A percentile compares a stretch with the other conserved stretches of the same genome.
Conservation (phyloP, 2,888 invertebrate genomes). For the Nemapogon koenigi region DNA sequence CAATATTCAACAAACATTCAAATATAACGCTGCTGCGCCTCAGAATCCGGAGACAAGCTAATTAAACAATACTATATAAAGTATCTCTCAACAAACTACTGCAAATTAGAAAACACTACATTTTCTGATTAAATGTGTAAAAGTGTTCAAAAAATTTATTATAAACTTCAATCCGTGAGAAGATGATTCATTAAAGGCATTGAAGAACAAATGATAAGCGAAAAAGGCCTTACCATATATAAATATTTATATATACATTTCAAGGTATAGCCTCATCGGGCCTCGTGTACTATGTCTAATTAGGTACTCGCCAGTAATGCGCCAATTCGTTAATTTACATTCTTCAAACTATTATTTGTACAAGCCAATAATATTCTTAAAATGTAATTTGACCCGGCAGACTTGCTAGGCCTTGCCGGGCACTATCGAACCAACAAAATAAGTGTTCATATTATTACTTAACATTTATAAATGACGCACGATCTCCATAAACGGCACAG, state of each 20-base stretch:
- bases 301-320: slow-evolving; percentile 67
- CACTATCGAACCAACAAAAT: slow-evolving; percentile 56
- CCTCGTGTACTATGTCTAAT: slow-evolving; percentile 56
- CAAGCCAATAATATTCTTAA: slow-evolving; percentile 55
- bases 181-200: no score
- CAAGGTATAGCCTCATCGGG: slow-evolving; percentile 52
- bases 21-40: no score
- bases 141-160: no score
- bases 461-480: slow-evolving; percentile 42
- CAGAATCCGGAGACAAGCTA: no score
- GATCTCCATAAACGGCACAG: slow-evolving; percentile 37
- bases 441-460: slow-evolving; percentile 51
- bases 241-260: slow-evolving; percentile 48
- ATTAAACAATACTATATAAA: no score
- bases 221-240: slow-evolving; percentile 31
- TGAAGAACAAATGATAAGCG: no score
- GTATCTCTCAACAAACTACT: no score
- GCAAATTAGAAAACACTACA: no score
- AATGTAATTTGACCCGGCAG: no score
- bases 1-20: no score
- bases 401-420: slow-evolving; percentile 16
- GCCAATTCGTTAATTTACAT: slow-evolving; percentile 56
- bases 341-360: slow-evolving; percentile 60
- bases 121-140: no score
- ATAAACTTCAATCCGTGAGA: no score